Conservation (phyloP, 2,888 invertebrate species). For the Eupithecia insigniata region DNA sequence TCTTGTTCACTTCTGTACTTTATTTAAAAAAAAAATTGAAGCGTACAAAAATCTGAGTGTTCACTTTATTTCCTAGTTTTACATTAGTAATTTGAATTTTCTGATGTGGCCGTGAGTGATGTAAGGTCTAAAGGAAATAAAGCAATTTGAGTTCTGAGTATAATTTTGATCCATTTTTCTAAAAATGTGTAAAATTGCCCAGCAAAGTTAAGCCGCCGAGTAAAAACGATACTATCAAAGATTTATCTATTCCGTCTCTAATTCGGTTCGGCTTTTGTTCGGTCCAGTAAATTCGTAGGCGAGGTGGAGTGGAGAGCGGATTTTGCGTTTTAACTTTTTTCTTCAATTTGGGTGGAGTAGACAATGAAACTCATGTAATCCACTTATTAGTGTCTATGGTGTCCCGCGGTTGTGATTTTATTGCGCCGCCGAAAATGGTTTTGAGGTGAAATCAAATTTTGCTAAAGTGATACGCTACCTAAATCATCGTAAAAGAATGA, state of each 20-base stretch:
- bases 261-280: conserved; percentile 11
- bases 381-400: neutral
- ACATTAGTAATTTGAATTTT: too few relatives aligned
- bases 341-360: neutral
- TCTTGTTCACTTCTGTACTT: too few relatives aligned
- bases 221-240: conserved; percentile 5
- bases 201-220: neutral
- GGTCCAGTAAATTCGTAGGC: conserved; percentile 9
- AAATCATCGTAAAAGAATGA: neutral
- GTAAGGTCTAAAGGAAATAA: too few relatives aligned
- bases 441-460: neutral
- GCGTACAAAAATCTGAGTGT: too few relatives aligned
- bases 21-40: too few relatives aligned
- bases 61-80: too few relatives aligned
- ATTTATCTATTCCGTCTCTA: neutral
- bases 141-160: too few relatives aligned
- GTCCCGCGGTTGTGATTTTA: neutral
- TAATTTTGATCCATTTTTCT: neutral
- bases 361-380: neutral
- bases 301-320: neutral
- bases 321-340: neutral
- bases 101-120: too few relatives aligned
- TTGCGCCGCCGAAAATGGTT: neutral
- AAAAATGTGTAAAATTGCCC: neutral
- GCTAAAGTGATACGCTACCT: neutral